Base-by-base conservation (phyloP, 2,888 invertebrate genomes). In the Callimorpha dominula region DNA sequence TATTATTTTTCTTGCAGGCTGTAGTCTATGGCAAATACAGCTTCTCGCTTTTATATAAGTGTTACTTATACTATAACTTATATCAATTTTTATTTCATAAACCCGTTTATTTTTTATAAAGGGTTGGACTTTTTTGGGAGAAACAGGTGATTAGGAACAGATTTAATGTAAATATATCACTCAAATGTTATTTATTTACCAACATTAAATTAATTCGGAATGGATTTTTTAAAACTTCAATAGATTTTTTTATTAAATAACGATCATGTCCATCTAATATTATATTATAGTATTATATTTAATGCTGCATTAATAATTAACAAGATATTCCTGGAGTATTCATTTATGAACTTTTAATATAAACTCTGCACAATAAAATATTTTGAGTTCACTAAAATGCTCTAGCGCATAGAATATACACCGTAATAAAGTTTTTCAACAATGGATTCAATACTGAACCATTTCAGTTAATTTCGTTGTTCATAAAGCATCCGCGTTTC, bases 381-480 rank as follows among this genome's bases (percentile, higher is more conserved):
- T 57, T 75, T 62, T 62, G 40, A 14, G 15, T 62, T 66, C 60
- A 52, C 64, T n/a, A 52, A 52, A 66, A 17, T 9, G 9, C 31
- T 31, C 65, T n/a, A n/a, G n/a, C n/a, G n/a, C n/a, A n/a, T n/a
- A n/a, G n/a, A n/a, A n/a, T n/a, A n/a, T n/a, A n/a, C n/a, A n/a
- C n/a, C n/a, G n/a, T n/a, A n/a, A 52, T n/a, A 4, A 52, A 52
- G 12, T 31, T 49, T 70, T 15, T 52, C 52, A 64, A 65, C 52
- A 46, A 54, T 31, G 40, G 0, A 54, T 42, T 66, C n/a, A 60
- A 20, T 40, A 20, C 7, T 60, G 68, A 40, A 70, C 4, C 42
- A 46, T 54, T 40, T 43, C 8, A 57, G 67, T 43, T 54, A 68
- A 68, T 68, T 68, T 62, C 9, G 31, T 72, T 63, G 67, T 68